Evolutionary conservation across 2,888 invertebrate species (phyloP), one percentile per base, ranked within the genome.

Genomic region (Tortrix viridana): DNA sequence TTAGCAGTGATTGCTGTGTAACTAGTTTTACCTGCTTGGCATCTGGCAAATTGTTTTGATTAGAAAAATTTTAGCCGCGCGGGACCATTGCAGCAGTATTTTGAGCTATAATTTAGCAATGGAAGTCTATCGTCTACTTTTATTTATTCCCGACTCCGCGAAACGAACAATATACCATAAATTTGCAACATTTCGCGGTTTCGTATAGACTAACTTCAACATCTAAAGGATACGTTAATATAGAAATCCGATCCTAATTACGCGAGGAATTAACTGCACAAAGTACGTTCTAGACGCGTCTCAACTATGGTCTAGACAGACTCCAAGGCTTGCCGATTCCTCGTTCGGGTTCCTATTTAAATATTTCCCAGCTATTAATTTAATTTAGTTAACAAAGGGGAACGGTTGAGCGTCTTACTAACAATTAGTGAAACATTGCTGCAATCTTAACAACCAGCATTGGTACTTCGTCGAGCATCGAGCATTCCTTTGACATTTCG

Each of bases 351-450:
- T 67, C 64, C 67, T 66, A 82, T 88, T 88, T 86, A 88, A 88
- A 88, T 88, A 88, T 88, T 89, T 89, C 87, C 85, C 84, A 75
- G 79, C 87, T 86, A 88, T 88, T 88, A 88, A 87, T 86, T 88
- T 86, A 86, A 87, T 88, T 88, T 82, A 85, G 80, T 85, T 87
- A 86, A 88, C 86, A 87, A 86, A 87, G 79, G 82, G 74, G 53
- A 79, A 82, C 77, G 74, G 73, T 71, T 75, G 73, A 73, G 73
- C 79, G 77, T 77, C 81, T 84, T 79, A 77, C 73, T 82, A 85
- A 82, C 86, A 87, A 88, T 87, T 87, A 88, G 84, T 83, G 77
- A 84, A 82, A 85, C 82, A 82, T 84, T 70, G 81, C 77, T 79
- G 79, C 80, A 81, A 85, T 83, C 81, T 77, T 77, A 73, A 77